Evolutionary conservation across 1,140 invertebrate species (phyloP).

Genomic region (Heliconius nattereri): DNA sequence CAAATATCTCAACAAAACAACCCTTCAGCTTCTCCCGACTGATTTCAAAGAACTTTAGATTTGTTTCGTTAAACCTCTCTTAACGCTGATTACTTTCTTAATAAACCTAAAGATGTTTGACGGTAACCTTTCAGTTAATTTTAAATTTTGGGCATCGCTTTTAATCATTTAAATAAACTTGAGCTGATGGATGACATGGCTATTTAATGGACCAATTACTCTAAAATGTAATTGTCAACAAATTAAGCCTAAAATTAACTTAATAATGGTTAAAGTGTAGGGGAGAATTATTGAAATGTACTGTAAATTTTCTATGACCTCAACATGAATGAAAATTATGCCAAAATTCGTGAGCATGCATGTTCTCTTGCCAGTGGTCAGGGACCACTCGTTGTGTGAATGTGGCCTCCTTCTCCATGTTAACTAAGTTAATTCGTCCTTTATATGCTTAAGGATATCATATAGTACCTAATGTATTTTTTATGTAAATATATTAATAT

Average conservation of each 20-base stretch:
- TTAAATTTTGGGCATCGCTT: not conserved
- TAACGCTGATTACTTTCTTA: conserved; percentile 8
- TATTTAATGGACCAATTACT: conserved; percentile 1
- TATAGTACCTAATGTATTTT: too few species aligned
- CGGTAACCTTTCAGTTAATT: not conserved
- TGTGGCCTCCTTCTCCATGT: too few species aligned
- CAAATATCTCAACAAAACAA: not conserved
- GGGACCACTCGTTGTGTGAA: too few species aligned
- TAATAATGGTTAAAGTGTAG: too few species aligned
- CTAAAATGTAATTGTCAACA: not conserved
- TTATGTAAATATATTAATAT: too few species aligned
- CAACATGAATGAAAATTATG: too few species aligned
- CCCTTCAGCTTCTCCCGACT: not conserved
- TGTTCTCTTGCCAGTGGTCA: too few species aligned
- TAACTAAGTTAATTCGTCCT: too few species aligned
- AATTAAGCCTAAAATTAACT: not conserved
- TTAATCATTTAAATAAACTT: too few species aligned
- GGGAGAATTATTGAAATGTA: too few species aligned
- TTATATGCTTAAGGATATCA: too few species aligned
- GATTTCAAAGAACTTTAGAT: conserved; percentile 6
- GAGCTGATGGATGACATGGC: not conserved
- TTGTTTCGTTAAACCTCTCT: not conserved
- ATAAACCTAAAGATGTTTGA: not conserved
- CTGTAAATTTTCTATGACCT: not conserved
- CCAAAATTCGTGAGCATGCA: too few species aligned